Evolutionary conservation across 1,140 invertebrate genomes (phyloP).

Genomic region (Trachymyrmex cornetzi): DNA sequence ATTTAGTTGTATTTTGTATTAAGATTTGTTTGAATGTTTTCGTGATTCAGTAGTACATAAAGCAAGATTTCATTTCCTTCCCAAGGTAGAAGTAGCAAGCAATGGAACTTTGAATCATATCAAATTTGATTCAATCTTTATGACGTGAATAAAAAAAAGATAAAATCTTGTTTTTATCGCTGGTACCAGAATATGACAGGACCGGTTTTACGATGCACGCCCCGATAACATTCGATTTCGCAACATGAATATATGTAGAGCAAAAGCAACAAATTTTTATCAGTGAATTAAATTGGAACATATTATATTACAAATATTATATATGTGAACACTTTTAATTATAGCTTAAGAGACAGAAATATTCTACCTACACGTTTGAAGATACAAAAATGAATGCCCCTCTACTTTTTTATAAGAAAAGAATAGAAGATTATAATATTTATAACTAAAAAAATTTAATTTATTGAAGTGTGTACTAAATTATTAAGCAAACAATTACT

Average conservation of each 20-base stretch:
- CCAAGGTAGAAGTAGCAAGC: not conserved
- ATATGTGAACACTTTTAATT: constrained; percentile 15
- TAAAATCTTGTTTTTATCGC: constrained; percentile 59
- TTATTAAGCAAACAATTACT: not conserved
- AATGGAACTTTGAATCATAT: constrained; percentile 40
- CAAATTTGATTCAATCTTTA: constrained; percentile 58
- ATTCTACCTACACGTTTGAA: not conserved
- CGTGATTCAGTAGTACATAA: not conserved
- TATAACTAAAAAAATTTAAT: not conserved
- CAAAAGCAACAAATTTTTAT: constrained; percentile 54
- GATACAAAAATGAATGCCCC: not conserved
- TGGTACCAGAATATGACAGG: constrained; percentile 45
- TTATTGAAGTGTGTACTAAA: not conserved
- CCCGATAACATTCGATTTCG: constrained; percentile 59
- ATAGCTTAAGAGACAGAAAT: constrained; percentile 14
- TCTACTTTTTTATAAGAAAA: not conserved
- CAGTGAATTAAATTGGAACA: constrained; percentile 27
- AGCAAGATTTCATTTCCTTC: constrained; percentile 30
- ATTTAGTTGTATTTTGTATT: constrained; percentile 21
- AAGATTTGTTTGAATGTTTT: constrained; percentile 3
- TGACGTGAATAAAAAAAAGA: constrained; percentile 46
- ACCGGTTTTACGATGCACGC: constrained; percentile 56
- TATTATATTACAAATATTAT: constrained; percentile 31
- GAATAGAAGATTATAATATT: not conserved
- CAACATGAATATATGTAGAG: constrained; percentile 4